phyloP scores from a whole-genome alignment of 2,797 vertebrate genomes.

The Micromesistius poutassou region DNA sequence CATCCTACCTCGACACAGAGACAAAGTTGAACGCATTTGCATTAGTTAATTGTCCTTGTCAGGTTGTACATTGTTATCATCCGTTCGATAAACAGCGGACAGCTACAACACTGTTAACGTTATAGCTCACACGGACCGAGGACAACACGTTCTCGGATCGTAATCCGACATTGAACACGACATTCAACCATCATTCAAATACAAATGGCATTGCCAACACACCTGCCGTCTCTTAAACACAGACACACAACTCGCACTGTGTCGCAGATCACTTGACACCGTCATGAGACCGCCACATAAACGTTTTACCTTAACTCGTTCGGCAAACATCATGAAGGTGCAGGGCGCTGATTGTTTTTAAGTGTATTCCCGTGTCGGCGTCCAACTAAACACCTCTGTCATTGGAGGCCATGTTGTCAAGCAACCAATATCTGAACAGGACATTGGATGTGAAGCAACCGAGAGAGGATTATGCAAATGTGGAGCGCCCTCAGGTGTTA shows the following conservation, averaged over 20 bases:
- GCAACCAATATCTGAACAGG: constrained; percentile 55
- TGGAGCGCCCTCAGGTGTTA: constrained; percentile 32
- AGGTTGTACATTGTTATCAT: too few relatives aligned
- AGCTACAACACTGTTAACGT: background rate
- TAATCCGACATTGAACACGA: background rate
- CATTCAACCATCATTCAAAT: background rate
- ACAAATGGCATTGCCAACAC: background rate
- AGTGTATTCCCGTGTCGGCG: constrained; percentile 33
- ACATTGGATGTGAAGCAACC: constrained; percentile 55
- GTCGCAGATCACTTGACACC: background rate
- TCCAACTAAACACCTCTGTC: constrained; percentile 44
- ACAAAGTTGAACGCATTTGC: background rate
- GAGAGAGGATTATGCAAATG: constrained; percentile 39
- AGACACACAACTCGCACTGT: background rate
- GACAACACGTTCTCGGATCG: background rate
- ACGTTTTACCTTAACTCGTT: background rate
- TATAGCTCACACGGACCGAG: background rate
- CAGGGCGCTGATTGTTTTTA: constrained; percentile 43
- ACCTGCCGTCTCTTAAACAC: background rate
- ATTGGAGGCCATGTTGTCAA: constrained; percentile 65
- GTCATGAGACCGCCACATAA: background rate
- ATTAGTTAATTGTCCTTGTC: too few relatives aligned
- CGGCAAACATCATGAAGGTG: constrained; percentile 12
- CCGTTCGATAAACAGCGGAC: too few relatives aligned
- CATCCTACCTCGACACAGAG: background rate